A percentile compares a stretch with the other conserved stretches of the same genome.
phyloP scores from a whole-genome alignment of 2,888 invertebrate genomes.

The Pandemis heparana region DNA sequence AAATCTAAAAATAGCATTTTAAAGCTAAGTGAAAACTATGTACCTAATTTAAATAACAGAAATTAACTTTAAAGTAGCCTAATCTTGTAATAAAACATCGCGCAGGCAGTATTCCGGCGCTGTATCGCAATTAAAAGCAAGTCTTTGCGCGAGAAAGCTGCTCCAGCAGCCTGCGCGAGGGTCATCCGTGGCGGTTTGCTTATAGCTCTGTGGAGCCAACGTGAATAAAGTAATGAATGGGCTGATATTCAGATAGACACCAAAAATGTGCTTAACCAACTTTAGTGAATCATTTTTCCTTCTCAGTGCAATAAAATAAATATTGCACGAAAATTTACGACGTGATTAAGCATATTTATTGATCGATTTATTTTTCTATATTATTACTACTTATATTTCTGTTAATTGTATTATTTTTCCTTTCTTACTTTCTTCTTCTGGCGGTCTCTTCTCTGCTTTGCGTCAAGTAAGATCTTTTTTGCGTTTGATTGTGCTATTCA shows the following conservation, averaged over 20 bases:
- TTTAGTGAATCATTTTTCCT: neutral
- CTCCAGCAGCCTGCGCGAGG: too few species aligned
- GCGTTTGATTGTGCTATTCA: conserved; percentile 18
- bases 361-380: neutral
- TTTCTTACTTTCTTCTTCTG: conserved; percentile 32
- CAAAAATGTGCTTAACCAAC: neutral
- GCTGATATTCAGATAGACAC: neutral
- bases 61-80: too few species aligned
- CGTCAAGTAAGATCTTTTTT: conserved; percentile 36
- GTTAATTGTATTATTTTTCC: conserved; percentile 37
- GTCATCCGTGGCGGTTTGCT: too few species aligned
- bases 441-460: conserved; percentile 37
- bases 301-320: neutral
- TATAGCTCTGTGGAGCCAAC: too few species aligned
- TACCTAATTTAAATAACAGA: too few species aligned
- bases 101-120: too few species aligned
- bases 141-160: too few species aligned
- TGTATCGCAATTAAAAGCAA: too few species aligned
- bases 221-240: conserved; percentile 14
- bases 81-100: too few species aligned
- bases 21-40: too few species aligned
- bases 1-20: too few species aligned
- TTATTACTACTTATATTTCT: conserved; percentile 10
- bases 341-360: neutral
- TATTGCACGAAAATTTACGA: too few species aligned